Conservation (phyloP, 2,797 vertebrate species). For the Chloroceryle inda region DNA sequence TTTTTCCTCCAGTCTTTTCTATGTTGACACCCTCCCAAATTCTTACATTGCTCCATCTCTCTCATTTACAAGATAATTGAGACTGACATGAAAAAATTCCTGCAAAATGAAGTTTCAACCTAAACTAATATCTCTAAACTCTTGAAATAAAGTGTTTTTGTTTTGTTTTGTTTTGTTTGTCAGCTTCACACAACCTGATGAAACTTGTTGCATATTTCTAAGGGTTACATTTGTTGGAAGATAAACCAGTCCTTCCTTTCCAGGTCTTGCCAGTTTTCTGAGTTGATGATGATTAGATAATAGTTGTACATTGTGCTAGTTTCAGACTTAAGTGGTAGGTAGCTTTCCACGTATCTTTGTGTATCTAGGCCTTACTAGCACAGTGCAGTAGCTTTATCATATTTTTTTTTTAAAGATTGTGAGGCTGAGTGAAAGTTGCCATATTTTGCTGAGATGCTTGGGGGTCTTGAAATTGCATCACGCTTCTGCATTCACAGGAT, state of each 20-base stretch:
- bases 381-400: neutral
- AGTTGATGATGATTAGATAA: neutral
- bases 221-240: neutral
- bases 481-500: conserved; percentile 82
- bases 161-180: neutral
- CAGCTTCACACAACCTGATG: neutral
- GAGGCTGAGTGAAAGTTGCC: neutral
- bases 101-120: neutral
- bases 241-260: neutral
- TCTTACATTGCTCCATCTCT: neutral
- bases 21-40: neutral
- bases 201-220: neutral
- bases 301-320: neutral
- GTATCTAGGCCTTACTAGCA: neutral
- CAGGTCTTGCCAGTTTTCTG: neutral
- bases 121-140: neutral
- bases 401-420: neutral
- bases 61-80: neutral
- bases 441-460: neutral
- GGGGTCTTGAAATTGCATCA: neutral
- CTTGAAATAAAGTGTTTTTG: neutral
- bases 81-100: neutral
- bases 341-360: neutral
- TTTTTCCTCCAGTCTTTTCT: neutral
- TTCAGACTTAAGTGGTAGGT: neutral